Evolutionary conservation across 2,797 vertebrate genomes (phyloP).

Genomic region (Leuciscus waleckii): DNA sequence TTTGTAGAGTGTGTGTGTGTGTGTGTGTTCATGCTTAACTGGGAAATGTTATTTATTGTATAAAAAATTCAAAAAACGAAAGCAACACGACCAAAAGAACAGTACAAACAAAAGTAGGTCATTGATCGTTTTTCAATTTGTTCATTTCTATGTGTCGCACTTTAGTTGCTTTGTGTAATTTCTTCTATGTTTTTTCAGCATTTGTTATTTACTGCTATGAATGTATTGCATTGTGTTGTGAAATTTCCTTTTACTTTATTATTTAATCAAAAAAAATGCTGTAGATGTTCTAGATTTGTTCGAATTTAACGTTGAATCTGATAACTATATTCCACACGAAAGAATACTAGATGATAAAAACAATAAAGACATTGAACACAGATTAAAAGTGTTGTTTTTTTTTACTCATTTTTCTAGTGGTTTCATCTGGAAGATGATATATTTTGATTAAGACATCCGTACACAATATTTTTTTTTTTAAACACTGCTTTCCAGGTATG

Average conservation of each 20-base stretch:
- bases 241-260: neutral
- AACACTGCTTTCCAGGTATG: neutral
- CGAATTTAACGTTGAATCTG: neutral
- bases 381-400: neutral
- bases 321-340: neutral
- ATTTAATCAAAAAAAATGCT: neutral
- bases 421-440: too few relatives aligned
- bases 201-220: slow-evolving; percentile 20
- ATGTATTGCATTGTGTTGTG: slow-evolving; percentile 10
- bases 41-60: neutral
- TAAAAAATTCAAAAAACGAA: neutral
- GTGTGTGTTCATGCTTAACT: neutral
- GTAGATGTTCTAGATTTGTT: slow-evolving; percentile 19
- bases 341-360: slow-evolving; percentile 21
- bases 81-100: neutral
- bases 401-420: neutral
- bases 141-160: neutral
- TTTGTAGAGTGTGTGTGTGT: slow-evolving; percentile 10
- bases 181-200: neutral
- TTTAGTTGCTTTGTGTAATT: slow-evolving; percentile 11
- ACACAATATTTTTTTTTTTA: neutral
- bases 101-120: neutral
- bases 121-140: neutral
- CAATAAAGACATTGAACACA: slow-evolving; percentile 26
- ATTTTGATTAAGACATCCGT: too few relatives aligned